Conservation (phyloP, 30 jellyfish, hydroid and myxozoan species). For the Hydractinia symbiolongicarpus region DNA sequence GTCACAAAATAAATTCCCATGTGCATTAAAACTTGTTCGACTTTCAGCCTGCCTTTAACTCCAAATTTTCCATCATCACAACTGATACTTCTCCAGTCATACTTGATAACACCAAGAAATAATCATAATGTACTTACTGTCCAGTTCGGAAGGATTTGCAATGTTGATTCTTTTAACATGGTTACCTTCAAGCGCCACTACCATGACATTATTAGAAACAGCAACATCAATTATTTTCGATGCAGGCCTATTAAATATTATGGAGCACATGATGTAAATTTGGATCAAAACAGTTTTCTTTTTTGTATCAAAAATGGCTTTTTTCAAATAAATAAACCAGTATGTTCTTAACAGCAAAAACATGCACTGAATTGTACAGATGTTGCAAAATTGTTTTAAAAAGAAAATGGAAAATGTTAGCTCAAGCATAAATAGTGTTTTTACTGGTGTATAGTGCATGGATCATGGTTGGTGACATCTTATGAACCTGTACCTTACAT, state of each 20-base stretch:
- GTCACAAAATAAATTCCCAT: not conserved
- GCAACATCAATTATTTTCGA: slow-evolving; percentile 63
- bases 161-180: slow-evolving; percentile 59
- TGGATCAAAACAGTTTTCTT: too few relatives aligned
- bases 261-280: too few relatives aligned
- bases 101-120: not conserved
- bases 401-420: too few relatives aligned
- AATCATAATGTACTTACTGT: slow-evolving; percentile 51
- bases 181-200: slow-evolving; percentile 67
- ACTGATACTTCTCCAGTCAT: not conserved
- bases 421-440: too few relatives aligned
- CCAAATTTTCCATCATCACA: not conserved
- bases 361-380: too few relatives aligned
- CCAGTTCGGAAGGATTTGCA: slow-evolving; percentile 56
- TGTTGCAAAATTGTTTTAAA: too few relatives aligned
- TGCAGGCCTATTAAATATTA: slow-evolving; percentile 42
- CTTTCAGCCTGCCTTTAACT: not conserved
- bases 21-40: not conserved
- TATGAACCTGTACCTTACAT: too few relatives aligned
- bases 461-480: too few relatives aligned
- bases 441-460: too few relatives aligned
- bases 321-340: too few relatives aligned
- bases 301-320: too few relatives aligned
- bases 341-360: too few relatives aligned
- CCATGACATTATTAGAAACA: slow-evolving; percentile 66